A percentile compares a stretch with the other conserved stretches of the same genome.
These are phyloP conservation scores for Sphenopsis melanotis DNA, from an alignment of 2,797 vertebrate species.

Conservation along the genomic window DNA sequence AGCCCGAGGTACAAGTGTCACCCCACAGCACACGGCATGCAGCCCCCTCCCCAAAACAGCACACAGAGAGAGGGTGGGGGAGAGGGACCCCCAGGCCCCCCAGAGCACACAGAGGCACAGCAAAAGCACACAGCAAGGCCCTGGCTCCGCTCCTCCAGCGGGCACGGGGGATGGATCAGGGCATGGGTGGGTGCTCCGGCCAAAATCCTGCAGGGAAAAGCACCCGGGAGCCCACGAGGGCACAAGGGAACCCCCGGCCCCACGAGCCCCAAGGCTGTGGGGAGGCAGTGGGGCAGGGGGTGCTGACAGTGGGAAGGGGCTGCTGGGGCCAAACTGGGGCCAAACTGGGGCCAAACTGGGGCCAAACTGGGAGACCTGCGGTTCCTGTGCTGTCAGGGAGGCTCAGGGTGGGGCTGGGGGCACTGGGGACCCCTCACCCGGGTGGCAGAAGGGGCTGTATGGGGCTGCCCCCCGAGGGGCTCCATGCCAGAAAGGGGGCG, in stretches of 20 bases:
- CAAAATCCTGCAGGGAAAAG: background rate
- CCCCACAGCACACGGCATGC: constrained; percentile 2
- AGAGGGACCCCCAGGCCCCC: background rate
- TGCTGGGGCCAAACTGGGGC: background rate
- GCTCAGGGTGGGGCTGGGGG: background rate
- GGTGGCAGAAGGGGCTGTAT: background rate
- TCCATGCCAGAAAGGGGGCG: accelerated
- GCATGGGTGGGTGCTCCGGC: background rate
- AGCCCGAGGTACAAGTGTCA: background rate
- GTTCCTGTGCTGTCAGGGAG: accelerated
- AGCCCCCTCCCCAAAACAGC: background rate
- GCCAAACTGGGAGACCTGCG: background rate
- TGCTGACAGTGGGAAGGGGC: background rate
- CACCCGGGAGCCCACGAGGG: background rate
- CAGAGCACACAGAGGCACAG: constrained; percentile 38
- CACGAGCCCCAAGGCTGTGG: background rate
- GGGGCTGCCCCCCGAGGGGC: background rate
- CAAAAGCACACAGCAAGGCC: constrained; percentile 36
- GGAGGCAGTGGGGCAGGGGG: background rate
- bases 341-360: background rate
- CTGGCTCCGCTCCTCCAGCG: background rate
- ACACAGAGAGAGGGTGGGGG: background rate
- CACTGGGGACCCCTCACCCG: accelerated
- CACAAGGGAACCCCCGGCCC: background rate
- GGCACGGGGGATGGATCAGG: background rate